Base-by-base conservation (phyloP, 2,797 vertebrate species). In the Presbytis comata region DNA sequence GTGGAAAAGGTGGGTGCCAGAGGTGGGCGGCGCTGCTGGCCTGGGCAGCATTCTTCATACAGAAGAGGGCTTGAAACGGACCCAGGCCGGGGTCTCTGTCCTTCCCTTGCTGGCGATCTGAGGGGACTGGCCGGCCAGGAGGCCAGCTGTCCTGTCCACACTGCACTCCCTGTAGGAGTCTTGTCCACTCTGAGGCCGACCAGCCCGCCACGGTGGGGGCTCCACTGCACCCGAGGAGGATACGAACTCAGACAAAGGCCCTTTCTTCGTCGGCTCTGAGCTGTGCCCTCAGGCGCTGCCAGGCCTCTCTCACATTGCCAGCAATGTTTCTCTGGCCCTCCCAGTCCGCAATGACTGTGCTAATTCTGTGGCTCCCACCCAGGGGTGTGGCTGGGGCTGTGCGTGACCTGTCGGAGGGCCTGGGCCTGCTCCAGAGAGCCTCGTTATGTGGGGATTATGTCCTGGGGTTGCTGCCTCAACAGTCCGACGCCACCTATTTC, bases 121-220 rank as follows among this genome's bases (percentile, higher is more conserved):
- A 1, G 36, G n/a, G 50, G 50, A 57, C 72, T 1, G 26, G 57
- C 28, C 24, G 0, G 50, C 92, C 1, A 8, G 75, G 19, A 48
- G 41, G 22, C 46, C 50, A 21, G 84, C 83, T 0, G 41, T 87
- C 64, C 5, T 1, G 4, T 1, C 55, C 44, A 16, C 24, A 33
- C 44, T 1, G 2, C 2, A 33, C 22, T 19, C 48, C 48, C 41
- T 4, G 10, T 1, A 1, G n/a, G 22, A 75, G 64, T 36, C 36
- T 12, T 0, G 19, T 16, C 61, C 44, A 8, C 92, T 21, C 59
- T 0, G 61, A 41, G 50, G 33, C 91, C 1, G 33, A 36, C 33
- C 16, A 36, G n/a, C 16, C 22, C 1, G 48, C 76, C 21, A 19
- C 39, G 12, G 0, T 0, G 0, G 55, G 9, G 50, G 21, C 26